These are phyloP conservation scores for Momotus momota DNA, from an alignment of 2,797 vertebrate genomes.

Conservation along the genomic window DNA sequence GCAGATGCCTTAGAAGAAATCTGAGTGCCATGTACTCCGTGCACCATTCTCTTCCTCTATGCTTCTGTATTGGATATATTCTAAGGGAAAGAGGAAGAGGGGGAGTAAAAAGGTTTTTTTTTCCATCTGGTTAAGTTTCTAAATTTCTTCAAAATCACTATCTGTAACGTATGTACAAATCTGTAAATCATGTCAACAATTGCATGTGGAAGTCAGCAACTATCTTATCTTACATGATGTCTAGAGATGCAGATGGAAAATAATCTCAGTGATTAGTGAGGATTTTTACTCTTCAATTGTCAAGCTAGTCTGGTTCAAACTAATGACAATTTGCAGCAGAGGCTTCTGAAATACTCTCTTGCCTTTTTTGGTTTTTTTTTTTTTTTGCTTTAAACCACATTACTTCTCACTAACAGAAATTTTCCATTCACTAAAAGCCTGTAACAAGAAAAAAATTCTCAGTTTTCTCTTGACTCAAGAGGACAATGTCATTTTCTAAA, in stretches of 20 bases:
- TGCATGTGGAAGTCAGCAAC: background rate
- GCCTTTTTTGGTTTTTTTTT: accelerated
- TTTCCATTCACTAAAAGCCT: background rate
- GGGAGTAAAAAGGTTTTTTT: background rate
- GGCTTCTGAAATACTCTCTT: background rate
- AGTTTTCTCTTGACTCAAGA: background rate
- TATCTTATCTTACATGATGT: background rate
- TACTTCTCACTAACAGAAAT: background rate
- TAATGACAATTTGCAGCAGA: background rate
- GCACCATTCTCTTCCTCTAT: background rate
- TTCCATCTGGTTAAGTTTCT: background rate
- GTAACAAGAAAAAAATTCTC: background rate
- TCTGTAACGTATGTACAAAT: background rate
- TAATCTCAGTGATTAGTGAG: background rate
- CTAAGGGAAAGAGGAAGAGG: background rate
- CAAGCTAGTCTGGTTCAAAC: background rate
- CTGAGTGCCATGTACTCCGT: background rate
- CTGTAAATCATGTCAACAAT: background rate
- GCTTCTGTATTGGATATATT: background rate
- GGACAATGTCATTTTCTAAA: background rate
- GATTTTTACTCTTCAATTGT: background rate
- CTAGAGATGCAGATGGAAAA: background rate
- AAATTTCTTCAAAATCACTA: background rate
- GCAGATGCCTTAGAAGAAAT: slow-evolving; percentile 1
- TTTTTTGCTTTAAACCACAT: background rate